Conservation (phyloP, 2,888 invertebrate genomes). For the Petrolisthes manimaculis region DNA sequence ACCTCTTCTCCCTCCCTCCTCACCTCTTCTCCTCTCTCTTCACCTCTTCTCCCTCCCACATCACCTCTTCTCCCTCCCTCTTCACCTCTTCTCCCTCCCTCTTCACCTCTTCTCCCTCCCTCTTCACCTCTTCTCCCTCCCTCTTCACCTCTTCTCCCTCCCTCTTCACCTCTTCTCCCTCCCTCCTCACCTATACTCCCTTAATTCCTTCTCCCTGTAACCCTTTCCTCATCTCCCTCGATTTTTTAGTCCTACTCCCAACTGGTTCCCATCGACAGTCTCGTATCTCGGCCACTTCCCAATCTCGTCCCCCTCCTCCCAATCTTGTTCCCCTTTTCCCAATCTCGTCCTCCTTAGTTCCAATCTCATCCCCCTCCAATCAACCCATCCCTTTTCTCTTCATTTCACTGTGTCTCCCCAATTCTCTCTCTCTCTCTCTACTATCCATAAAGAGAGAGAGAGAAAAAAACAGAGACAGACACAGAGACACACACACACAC, state of each 20-base stretch:
- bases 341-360: background rate
- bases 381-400: background rate
- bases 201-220: background rate
- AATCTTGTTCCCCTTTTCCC: background rate
- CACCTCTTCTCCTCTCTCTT: background rate
- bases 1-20: background rate
- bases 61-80: background rate
- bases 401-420: background rate
- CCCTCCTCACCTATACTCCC: conserved; percentile 2
- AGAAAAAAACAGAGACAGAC: conserved; percentile 5
- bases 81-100: background rate
- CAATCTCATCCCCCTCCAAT: no score
- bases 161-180: background rate
- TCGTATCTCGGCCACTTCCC: background rate
- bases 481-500: conserved; percentile 16
- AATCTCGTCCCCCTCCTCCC: background rate
- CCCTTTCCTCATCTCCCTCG: background rate
- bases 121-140: background rate
- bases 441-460: background rate
- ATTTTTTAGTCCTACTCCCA: background rate
- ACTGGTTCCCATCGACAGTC: no score
- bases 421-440: background rate
- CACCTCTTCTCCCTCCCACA: background rate
- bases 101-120: background rate
- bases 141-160: background rate